These are phyloP conservation scores for Scaptomyza cyrtandrae DNA, from an alignment of 2,888 invertebrate species.

Conservation along the genomic window DNA sequence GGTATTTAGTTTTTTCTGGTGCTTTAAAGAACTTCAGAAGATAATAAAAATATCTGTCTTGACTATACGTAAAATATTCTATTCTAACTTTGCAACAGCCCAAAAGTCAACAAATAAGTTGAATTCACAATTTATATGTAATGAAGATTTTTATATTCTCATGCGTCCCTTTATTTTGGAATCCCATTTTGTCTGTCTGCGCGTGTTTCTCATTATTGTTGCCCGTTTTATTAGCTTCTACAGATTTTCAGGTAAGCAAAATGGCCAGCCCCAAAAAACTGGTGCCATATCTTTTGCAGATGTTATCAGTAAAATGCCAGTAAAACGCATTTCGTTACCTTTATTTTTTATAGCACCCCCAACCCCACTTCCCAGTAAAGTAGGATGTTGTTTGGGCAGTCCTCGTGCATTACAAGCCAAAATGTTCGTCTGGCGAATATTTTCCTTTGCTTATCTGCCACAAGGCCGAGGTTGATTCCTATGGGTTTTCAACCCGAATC, in stretches of 20 bases:
- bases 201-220: slow-evolving; percentile 66
- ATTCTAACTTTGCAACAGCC: neutral
- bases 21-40: too few species aligned
- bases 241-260: slow-evolving; percentile 64
- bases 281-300: slow-evolving; percentile 63
- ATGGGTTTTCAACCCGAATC: slow-evolving; percentile 43
- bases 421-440: slow-evolving; percentile 34
- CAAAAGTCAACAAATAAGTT: neutral
- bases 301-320: slow-evolving; percentile 72
- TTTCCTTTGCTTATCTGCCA: slow-evolving; percentile 47
- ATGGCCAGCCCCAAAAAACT: slow-evolving; percentile 20
- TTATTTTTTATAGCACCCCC: slow-evolving; percentile 58
- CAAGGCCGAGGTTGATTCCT: slow-evolving; percentile 44
- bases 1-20: too few species aligned
- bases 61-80: neutral
- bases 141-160: slow-evolving; percentile 37
- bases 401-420: slow-evolving; percentile 39
- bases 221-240: slow-evolving; percentile 71
- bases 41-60: neutral
- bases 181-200: slow-evolving; percentile 24
- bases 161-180: slow-evolving; percentile 7
- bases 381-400: slow-evolving; percentile 27
- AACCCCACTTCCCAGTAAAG: neutral
- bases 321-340: slow-evolving; percentile 74
- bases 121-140: slow-evolving; percentile 68